Conservation (phyloP, 1,140 invertebrate species). For the Dufourea novaeangliae region DNA sequence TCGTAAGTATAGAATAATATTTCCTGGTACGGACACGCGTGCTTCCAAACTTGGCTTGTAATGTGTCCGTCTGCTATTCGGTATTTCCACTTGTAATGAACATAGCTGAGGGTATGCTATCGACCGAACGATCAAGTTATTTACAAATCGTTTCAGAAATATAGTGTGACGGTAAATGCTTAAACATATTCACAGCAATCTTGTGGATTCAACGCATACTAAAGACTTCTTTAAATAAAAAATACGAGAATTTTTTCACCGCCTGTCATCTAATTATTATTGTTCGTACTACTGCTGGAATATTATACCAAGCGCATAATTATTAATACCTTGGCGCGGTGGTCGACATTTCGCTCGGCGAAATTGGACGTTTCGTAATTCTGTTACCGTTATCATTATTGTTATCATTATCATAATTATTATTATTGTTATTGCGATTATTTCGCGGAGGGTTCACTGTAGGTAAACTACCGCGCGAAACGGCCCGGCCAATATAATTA, state of each 20-base stretch:
- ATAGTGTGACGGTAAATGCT: too few species aligned
- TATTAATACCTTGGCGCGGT: constrained; percentile 58
- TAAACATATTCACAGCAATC: too few species aligned
- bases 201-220: too few species aligned
- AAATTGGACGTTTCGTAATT: constrained; percentile 57
- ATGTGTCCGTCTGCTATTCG: too few species aligned
- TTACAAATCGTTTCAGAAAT: too few species aligned
- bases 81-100: too few species aligned
- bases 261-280: constrained; percentile 40
- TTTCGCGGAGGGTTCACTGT: not conserved
- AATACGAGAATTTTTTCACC: not conserved
- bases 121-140: too few species aligned
- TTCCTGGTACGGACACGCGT: too few species aligned
- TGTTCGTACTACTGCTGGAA: constrained; percentile 40
- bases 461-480: constrained; percentile 9
- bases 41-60: too few species aligned
- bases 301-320: constrained; percentile 47
- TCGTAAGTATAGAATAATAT: too few species aligned
- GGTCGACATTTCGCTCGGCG: constrained; percentile 32
- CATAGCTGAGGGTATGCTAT: too few species aligned
- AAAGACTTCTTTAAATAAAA: too few species aligned
- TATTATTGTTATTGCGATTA: constrained; percentile 40
- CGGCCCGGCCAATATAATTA: constrained; percentile 22
- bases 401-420: constrained; percentile 56
- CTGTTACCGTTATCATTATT: constrained; percentile 56